These are phyloP conservation scores for Atta colombica DNA, from an alignment of 1,140 invertebrate species.

Conservation along the genomic window DNA sequence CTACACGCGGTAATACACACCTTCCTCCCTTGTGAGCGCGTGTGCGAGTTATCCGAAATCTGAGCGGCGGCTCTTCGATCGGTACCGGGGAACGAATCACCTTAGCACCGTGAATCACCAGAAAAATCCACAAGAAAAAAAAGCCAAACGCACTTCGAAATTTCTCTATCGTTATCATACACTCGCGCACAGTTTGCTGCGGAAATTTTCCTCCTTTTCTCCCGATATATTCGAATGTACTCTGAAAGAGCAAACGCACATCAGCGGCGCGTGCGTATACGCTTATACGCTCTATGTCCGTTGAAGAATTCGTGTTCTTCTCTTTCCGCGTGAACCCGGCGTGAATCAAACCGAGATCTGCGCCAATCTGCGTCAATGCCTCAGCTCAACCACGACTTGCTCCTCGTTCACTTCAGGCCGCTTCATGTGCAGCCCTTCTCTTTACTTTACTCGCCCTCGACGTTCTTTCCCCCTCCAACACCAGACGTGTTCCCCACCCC, in stretches of 20 bases:
- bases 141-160: slow-evolving; percentile 7
- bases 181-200: slow-evolving; percentile 25
- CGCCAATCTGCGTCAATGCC: slow-evolving; percentile 66
- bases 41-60: slow-evolving; percentile 43
- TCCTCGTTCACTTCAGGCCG: slow-evolving; percentile 23
- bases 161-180: background rate
- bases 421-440: slow-evolving; percentile 38
- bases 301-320: slow-evolving; percentile 27
- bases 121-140: slow-evolving; percentile 45
- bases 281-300: slow-evolving; percentile 12
- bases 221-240: background rate
- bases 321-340: slow-evolving; percentile 32
- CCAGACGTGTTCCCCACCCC: slow-evolving; percentile 22
- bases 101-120: slow-evolving; percentile 30
- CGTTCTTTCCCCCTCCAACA: slow-evolving; percentile 8
- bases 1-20: slow-evolving; percentile 3
- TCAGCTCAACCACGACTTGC: slow-evolving; percentile 60
- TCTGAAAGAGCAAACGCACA: slow-evolving; percentile 7
- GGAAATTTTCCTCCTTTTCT: background rate
- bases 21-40: slow-evolving; percentile 7
- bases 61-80: background rate
- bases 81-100: background rate
- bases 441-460: slow-evolving; percentile 50
- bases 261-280: slow-evolving; percentile 41
- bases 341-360: slow-evolving; percentile 60